phyloP scores from a whole-genome alignment of 1,140 invertebrate species.

The Contarinia nasturtii region DNA sequence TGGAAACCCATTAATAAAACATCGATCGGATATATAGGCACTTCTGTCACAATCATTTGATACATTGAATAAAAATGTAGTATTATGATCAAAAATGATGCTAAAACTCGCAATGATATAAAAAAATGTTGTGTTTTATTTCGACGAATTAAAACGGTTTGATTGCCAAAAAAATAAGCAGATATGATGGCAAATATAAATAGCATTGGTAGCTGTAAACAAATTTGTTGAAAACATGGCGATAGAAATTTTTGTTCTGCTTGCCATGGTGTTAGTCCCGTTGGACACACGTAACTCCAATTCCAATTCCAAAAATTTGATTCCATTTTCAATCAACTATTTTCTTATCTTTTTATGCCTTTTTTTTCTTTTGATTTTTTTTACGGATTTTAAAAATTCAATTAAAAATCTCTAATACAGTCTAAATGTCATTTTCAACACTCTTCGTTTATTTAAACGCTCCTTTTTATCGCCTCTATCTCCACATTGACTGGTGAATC shows the following conservation, averaged over 20 bases:
- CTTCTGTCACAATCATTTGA: conserved; percentile 15
- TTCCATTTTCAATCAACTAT: too few relatives aligned
- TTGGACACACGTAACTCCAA: conserved; percentile 52
- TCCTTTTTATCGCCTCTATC: too few relatives aligned
- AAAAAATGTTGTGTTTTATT: conserved; percentile 34
- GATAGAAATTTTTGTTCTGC: conserved; percentile 47
- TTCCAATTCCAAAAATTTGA: conserved; percentile 28
- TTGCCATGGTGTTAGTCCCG: conserved; percentile 42
- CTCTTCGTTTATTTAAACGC: too few relatives aligned
- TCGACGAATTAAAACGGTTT: conserved; percentile 30
- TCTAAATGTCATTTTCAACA: too few relatives aligned
- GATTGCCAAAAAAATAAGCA: conserved; percentile 52
- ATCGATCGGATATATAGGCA: conserved; percentile 34
- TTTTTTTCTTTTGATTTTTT: too few relatives aligned
- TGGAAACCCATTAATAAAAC: conserved; percentile 46
- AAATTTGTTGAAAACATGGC: conserved; percentile 62
- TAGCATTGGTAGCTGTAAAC: conserved; percentile 47
- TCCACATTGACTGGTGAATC: too few relatives aligned
- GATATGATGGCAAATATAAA: conserved; percentile 49
- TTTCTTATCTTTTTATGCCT: too few relatives aligned
- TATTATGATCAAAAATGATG: conserved; percentile 36
- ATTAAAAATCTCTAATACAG: too few relatives aligned
- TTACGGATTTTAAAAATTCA: too few relatives aligned
- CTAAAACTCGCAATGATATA: conserved; percentile 38
- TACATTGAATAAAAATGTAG: conserved; percentile 39